A percentile compares a stretch with the other conserved stretches of the same genome.
phyloP scores from a whole-genome alignment of 2,797 vertebrate species.

The Siniperca scherzeri region DNA sequence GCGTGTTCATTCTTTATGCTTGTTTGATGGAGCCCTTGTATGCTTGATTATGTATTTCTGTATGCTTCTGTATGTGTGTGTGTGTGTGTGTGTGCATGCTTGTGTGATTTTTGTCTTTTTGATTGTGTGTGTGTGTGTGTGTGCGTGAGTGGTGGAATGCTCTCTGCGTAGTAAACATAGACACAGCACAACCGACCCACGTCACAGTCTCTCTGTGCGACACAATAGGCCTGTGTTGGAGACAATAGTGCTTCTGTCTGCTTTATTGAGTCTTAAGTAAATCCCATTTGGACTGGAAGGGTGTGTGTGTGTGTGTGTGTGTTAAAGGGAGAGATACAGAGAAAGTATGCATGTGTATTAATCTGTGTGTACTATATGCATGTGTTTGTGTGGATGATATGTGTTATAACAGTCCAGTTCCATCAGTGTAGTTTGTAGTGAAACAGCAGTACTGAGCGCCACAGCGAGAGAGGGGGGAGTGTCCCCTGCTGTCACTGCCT shows the following conservation, averaged over 20 bases:
- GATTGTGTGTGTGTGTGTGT: conserved; percentile 10
- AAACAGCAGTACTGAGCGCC: conserved; percentile 53
- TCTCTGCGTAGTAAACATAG: conserved; percentile 67
- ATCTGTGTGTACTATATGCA: conserved; percentile 31
- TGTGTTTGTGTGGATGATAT: conserved; percentile 35
- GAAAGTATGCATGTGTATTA: conserved; percentile 50
- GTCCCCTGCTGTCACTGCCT: conserved; percentile 75
- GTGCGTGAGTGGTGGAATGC: conserved; percentile 49
- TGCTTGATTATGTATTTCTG: conserved; percentile 37
- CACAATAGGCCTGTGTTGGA: conserved; percentile 71
- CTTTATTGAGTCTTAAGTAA: conserved; percentile 76
- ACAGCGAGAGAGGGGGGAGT: conserved; percentile 48
- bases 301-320: conserved; percentile 17
- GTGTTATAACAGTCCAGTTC: conserved; percentile 43
- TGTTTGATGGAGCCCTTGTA: conserved; percentile 13
- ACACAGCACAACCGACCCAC: conserved; percentile 50
- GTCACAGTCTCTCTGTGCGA: conserved; percentile 54
- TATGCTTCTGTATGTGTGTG: background rate
- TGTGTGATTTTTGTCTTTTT: conserved; percentile 32
- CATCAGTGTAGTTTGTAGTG: conserved; percentile 54
- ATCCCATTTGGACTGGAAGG: conserved; percentile 69
- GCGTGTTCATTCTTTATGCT: conserved; percentile 16
- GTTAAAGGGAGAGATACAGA: conserved; percentile 21
- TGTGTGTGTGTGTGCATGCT: background rate
- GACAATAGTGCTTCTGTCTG: conserved; percentile 75